These are phyloP conservation scores for Genyomyrus donnyi DNA, from an alignment of 2,113 vertebrate genomes.

Conservation along the genomic window DNA sequence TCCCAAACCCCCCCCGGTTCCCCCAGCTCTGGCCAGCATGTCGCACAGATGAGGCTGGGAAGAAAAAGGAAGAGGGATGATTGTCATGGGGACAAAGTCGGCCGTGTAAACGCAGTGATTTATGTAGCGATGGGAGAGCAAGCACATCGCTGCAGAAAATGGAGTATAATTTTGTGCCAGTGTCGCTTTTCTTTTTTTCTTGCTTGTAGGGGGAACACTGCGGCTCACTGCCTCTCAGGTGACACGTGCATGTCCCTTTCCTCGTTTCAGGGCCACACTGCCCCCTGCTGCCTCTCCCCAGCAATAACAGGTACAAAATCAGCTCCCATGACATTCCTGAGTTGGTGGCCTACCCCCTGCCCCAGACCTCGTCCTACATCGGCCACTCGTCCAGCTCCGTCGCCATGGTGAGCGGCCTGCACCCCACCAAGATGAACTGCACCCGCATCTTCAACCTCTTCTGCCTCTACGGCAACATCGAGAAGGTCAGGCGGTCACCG, in stretches of 20 bases:
- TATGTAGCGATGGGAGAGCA: slow-evolving; percentile 17
- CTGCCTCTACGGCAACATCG: slow-evolving; percentile 95
- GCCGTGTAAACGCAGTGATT: slow-evolving; percentile 28
- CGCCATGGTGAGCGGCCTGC: slow-evolving; percentile 92
- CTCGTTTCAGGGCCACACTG: slow-evolving; percentile 72
- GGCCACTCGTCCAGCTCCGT: slow-evolving; percentile 80
- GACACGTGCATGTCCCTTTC: slow-evolving; percentile 1
- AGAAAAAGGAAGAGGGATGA: background rate
- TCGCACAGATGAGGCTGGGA: background rate
- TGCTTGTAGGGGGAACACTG: slow-evolving; percentile 3
- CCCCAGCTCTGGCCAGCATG: slow-evolving; percentile 37
- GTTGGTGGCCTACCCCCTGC: slow-evolving; percentile 86
- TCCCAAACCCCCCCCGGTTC: slow-evolving; percentile 6
- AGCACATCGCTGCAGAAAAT: slow-evolving; percentile 34
- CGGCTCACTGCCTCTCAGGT: slow-evolving; percentile 2
- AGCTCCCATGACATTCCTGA: slow-evolving; percentile 83
- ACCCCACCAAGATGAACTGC: slow-evolving; percentile 94
- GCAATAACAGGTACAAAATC: slow-evolving; percentile 78
- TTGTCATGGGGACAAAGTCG: slow-evolving; percentile 1
- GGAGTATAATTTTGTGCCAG: slow-evolving; percentile 26
- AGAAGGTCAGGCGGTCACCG: slow-evolving; percentile 69
- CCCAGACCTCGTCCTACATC: slow-evolving; percentile 82
- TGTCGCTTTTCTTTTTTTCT: background rate
- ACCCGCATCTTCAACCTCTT: slow-evolving; percentile 94
- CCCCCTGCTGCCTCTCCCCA: slow-evolving; percentile 80